Evolutionary conservation across 2,113 vertebrate species (phyloP).

Genomic region (Xiphophorus maculatus): DNA sequence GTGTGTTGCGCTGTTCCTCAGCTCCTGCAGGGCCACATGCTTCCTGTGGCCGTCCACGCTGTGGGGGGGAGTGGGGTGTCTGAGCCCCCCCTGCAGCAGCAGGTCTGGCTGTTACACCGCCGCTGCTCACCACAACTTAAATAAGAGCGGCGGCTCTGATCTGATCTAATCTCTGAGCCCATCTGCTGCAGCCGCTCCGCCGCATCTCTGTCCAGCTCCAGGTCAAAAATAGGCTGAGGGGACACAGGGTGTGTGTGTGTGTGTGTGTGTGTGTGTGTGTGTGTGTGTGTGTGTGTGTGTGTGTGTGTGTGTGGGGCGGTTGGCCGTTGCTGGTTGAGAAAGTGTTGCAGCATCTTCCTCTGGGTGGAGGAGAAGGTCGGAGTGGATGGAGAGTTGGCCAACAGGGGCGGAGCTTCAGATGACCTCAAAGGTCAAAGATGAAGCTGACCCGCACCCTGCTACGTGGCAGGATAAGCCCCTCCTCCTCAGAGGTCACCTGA

Average conservation of each 20-base stretch:
- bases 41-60: constrained; percentile 77
- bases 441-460: background rate
- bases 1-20: constrained; percentile 70
- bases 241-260: constrained; percentile 7
- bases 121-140: constrained; percentile 67
- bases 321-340: constrained; percentile 53
- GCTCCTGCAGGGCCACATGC: constrained; percentile 59
- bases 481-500: background rate
- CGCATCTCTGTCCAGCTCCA: constrained; percentile 14
- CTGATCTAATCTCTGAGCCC: constrained; percentile 66
- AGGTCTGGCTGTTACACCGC: constrained; percentile 72
- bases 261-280: background rate
- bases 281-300: background rate
- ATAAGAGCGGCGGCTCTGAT: constrained; percentile 67
- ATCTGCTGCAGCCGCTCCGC: constrained; percentile 49
- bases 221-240: constrained; percentile 20
- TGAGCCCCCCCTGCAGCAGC: constrained; percentile 23
- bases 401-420: background rate
- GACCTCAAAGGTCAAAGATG: constrained; percentile 4
- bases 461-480: background rate
- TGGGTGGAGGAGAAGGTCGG: constrained; percentile 30
- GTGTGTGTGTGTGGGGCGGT: constrained; percentile 1
- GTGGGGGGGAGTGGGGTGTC: constrained; percentile 17
- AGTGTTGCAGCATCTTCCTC: constrained; percentile 58
- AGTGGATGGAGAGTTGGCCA: constrained; percentile 32